Evolutionary conservation across 2,113 vertebrate genomes (phyloP).

Genomic region (Pipra filicauda): DNA sequence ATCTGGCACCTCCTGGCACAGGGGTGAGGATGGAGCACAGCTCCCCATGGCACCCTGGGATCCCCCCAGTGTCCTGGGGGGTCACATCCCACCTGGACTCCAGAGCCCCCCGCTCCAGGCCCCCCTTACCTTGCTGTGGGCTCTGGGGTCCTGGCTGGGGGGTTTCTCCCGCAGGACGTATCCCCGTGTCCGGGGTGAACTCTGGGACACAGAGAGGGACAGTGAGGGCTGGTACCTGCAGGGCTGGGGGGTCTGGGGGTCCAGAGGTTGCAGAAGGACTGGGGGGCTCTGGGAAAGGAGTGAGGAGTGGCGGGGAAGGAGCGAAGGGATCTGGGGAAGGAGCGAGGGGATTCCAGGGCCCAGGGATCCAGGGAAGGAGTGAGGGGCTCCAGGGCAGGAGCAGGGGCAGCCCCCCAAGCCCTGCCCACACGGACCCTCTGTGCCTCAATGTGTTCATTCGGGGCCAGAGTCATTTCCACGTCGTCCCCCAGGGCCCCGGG

Average conservation of each 20-base stretch:
- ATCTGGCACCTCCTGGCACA: constrained; percentile 69
- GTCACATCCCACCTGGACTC: not conserved
- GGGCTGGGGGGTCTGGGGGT: not conserved
- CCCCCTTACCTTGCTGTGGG: not conserved
- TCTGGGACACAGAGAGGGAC: not conserved
- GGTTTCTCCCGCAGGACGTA: constrained; percentile 57
- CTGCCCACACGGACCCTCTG: constrained; percentile 73
- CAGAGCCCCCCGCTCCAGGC: not conserved
- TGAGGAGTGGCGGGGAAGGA: not conserved
- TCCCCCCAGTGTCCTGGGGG: rapidly evolving
- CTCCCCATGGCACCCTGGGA: not conserved
- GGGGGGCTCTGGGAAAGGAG: not conserved
- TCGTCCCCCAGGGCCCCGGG: not conserved
- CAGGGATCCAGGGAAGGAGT: not conserved
- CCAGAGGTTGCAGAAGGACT: not conserved
- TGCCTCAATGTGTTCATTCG: constrained; percentile 43
- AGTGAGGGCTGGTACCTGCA: not conserved
- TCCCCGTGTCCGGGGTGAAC: not conserved
- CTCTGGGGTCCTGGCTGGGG: not conserved
- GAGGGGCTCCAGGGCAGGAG: not conserved
- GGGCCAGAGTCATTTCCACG: constrained; percentile 10
- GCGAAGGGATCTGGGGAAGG: not conserved
- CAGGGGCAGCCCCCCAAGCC: not conserved
- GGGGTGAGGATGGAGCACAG: not conserved
- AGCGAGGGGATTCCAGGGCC: not conserved